phyloP scores from a whole-genome alignment of 2,888 invertebrate genomes.

The Drosophila gaucha region DNA sequence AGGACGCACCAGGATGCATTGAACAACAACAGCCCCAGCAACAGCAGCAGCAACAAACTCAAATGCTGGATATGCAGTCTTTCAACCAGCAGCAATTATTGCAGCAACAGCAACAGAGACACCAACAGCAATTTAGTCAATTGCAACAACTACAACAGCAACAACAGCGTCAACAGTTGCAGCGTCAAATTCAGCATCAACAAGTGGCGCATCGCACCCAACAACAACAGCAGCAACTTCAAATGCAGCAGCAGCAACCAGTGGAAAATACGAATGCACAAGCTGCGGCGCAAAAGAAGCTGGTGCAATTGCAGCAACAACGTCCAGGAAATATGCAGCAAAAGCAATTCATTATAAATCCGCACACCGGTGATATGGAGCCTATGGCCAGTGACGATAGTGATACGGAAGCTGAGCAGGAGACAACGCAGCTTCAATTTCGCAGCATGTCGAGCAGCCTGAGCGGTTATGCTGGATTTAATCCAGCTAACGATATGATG shows the following conservation, averaged over 20 bases:
- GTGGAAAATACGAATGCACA: slow-evolving; percentile 33
- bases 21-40: slow-evolving; percentile 46
- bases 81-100: slow-evolving; percentile 51
- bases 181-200: slow-evolving; percentile 45
- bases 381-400: slow-evolving; percentile 90
- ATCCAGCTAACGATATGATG: slow-evolving; percentile 71
- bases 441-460: slow-evolving; percentile 50
- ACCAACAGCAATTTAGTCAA: slow-evolving; percentile 39
- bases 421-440: slow-evolving; percentile 75
- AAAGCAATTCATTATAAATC: slow-evolving; percentile 94
- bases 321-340: slow-evolving; percentile 69
- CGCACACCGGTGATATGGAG: slow-evolving; percentile 94
- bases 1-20: slow-evolving; percentile 51
- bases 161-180: slow-evolving; percentile 45
- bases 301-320: slow-evolving; percentile 46
- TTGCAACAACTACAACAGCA: slow-evolving; percentile 40
- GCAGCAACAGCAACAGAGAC: slow-evolving; percentile 21
- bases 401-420: slow-evolving; percentile 87
- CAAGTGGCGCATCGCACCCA: slow-evolving; percentile 45
- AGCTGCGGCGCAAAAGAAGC: slow-evolving; percentile 39
- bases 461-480: slow-evolving; percentile 62
- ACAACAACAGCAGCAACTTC: slow-evolving; percentile 56
- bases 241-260: slow-evolving; percentile 36
- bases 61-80: slow-evolving; percentile 49
- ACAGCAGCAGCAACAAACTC: slow-evolving; percentile 57